Percentiles rank a stretch among this genome's conserved stretches.
phyloP scores from a whole-genome alignment of 2,888 invertebrate species.

The Danaus chrysippus region DNA sequence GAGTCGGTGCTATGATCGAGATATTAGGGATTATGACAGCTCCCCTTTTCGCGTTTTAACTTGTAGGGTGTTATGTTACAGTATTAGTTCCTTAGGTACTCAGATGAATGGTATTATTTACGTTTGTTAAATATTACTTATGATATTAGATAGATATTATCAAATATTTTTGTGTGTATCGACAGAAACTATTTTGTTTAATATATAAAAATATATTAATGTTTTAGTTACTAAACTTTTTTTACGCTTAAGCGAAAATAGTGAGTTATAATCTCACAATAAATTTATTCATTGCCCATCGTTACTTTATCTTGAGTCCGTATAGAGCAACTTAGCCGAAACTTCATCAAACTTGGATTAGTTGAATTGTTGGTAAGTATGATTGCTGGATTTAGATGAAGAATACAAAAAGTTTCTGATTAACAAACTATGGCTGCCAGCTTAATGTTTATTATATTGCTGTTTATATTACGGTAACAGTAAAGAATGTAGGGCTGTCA shows the following conservation, averaged over 20 bases:
- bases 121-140: not conserved
- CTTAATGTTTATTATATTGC: not conserved
- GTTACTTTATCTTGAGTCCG: not conserved
- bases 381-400: slow-evolving; percentile 13
- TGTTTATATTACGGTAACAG: too few relatives aligned
- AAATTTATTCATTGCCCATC: too few relatives aligned
- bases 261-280: too few relatives aligned
- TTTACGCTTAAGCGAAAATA: too few relatives aligned
- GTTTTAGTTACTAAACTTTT: too few relatives aligned
- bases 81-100: slow-evolving; percentile 12
- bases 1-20: slow-evolving; percentile 65
- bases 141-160: too few relatives aligned
- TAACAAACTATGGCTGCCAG: not conserved
- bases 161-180: too few relatives aligned
- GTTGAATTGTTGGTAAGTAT: slow-evolving; percentile 14
- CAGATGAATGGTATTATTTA: slow-evolving; percentile 11
- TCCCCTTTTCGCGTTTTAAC: slow-evolving; percentile 46
- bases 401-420: slow-evolving; percentile 7
- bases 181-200: too few relatives aligned
- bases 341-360: slow-evolving; percentile 7
- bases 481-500: not conserved
- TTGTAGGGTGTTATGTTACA: slow-evolving; percentile 18
- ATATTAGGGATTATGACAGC: slow-evolving; percentile 76
- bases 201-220: too few relatives aligned
- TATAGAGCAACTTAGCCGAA: not conserved